Evolutionary conservation across 2,797 vertebrate species (phyloP).

Genomic region (Betta splendens): DNA sequence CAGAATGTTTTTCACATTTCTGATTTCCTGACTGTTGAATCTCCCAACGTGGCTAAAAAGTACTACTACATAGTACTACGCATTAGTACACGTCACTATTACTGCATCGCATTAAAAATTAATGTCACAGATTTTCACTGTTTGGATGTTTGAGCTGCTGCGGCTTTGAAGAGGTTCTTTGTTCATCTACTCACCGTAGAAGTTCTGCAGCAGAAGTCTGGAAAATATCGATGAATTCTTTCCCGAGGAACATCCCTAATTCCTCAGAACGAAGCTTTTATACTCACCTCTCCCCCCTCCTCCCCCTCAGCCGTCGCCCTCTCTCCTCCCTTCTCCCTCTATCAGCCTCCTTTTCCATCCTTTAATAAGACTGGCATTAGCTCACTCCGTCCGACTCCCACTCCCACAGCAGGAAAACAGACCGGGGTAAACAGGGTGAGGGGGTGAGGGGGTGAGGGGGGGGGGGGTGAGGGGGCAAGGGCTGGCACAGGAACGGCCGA

Average conservation of each 20-base stretch:
- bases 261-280: constrained; percentile 69
- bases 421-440: constrained; percentile 32
- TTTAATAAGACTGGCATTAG: constrained; percentile 74
- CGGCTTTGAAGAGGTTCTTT: background rate
- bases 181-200: constrained; percentile 62
- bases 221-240: constrained; percentile 52
- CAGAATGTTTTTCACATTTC: too few relatives aligned
- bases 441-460: constrained; percentile 13
- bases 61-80: too few relatives aligned
- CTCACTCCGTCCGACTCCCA: constrained; percentile 69
- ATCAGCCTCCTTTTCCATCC: constrained; percentile 69
- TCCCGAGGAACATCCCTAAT: constrained; percentile 67
- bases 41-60: too few relatives aligned
- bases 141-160: too few relatives aligned
- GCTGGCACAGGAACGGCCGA: constrained; percentile 24
- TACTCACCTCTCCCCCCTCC: constrained; percentile 65
- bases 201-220: constrained; percentile 40
- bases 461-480: too few relatives aligned
- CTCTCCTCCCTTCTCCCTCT: constrained; percentile 63
- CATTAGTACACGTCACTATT: too few relatives aligned
- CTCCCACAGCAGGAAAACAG: constrained; percentile 50
- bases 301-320: constrained; percentile 36
- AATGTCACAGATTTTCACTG: background rate
- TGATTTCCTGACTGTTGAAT: too few relatives aligned
- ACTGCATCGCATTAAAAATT: background rate